phyloP scores from a whole-genome alignment of 2,797 vertebrate genomes.

The Aldrovandia affinis region DNA sequence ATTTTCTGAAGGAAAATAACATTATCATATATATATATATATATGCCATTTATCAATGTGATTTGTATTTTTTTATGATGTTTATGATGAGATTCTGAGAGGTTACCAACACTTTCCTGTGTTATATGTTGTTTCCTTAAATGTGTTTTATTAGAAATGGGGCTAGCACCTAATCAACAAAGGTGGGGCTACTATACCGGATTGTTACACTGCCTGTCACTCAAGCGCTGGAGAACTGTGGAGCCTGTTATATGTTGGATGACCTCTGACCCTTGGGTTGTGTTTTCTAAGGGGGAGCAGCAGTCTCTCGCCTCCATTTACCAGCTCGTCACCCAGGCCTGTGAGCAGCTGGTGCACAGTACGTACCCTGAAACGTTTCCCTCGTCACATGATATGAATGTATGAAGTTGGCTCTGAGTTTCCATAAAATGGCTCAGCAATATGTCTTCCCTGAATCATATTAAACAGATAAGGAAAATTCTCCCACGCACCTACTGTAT shows the following conservation, averaged over 20 bases:
- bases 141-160: background rate
- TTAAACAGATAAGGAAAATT: background rate
- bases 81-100: too few species aligned
- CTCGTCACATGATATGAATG: background rate
- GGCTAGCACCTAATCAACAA: background rate
- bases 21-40: too few species aligned
- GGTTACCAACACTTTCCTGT: too few species aligned
- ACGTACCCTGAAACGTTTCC: slow-evolving; percentile 52
- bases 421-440: background rate
- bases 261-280: slow-evolving; percentile 5
- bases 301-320: slow-evolving; percentile 88
- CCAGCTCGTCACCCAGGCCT: slow-evolving; percentile 90
- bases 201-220: background rate
- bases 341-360: slow-evolving; percentile 91
- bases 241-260: background rate
- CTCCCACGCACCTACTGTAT: background rate
- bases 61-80: too few species aligned
- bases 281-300: slow-evolving; percentile 82
- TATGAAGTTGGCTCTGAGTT: background rate
- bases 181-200: too few species aligned
- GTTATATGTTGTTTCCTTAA: too few species aligned
- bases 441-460: background rate
- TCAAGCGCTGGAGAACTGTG: background rate
- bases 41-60: too few species aligned
- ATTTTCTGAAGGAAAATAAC: too few species aligned